Evolutionary conservation across 2,797 vertebrate genomes (phyloP).

Genomic region (Channallabes apus): DNA sequence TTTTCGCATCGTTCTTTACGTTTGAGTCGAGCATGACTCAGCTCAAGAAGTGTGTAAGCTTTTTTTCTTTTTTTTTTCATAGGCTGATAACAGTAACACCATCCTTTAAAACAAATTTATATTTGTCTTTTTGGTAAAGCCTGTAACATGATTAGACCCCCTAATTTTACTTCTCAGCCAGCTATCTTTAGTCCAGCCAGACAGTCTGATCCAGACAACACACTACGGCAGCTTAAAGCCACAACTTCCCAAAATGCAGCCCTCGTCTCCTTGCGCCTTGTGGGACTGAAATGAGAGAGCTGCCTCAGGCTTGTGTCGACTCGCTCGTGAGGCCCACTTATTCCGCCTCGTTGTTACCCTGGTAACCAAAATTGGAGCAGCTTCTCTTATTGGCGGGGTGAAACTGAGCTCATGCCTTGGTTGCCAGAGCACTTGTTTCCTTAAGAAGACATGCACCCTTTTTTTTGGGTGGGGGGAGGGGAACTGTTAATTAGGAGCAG

Average conservation of each 20-base stretch:
- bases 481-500: too few species aligned
- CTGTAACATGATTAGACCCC: conserved; percentile 62
- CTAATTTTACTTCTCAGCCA: conserved; percentile 64
- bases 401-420: conserved; percentile 22
- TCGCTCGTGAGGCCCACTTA: conserved; percentile 65
- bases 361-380: conserved; percentile 63
- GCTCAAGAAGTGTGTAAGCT: neutral
- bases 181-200: conserved; percentile 72
- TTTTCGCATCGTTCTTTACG: neutral
- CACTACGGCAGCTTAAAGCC: conserved; percentile 59
- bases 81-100: neutral
- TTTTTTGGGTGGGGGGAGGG: neutral
- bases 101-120: conserved; percentile 9
- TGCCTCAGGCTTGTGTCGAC: conserved; percentile 73
- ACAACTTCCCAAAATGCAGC: conserved; percentile 71
- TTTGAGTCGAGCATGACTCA: neutral
- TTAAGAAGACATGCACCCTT: neutral
- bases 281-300: conserved; percentile 67
- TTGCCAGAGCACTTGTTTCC: conserved; percentile 19
- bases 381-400: conserved; percentile 45
- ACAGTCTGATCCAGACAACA: conserved; percentile 56
- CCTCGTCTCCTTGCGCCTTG: conserved; percentile 58
- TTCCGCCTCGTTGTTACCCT: conserved; percentile 69
- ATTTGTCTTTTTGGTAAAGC: conserved; percentile 55
- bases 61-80: neutral